These are phyloP conservation scores for Synodontis membranacea DNA, from an alignment of 2,113 vertebrate genomes.

Conservation along the genomic window DNA sequence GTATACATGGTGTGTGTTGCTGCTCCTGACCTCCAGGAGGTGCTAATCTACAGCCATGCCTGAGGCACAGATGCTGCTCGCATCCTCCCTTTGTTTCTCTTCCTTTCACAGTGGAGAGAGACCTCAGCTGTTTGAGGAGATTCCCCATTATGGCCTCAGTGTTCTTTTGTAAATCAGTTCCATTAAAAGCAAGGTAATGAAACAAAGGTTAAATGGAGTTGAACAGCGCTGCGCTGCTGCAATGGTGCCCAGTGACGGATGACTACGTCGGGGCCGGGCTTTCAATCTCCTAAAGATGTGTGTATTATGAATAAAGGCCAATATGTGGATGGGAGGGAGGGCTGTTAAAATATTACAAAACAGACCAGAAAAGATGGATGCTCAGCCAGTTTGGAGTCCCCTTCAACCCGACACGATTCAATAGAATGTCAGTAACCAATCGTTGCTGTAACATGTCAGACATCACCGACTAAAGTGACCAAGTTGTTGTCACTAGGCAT, in stretches of 20 bases:
- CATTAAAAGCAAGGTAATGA: slow-evolving; percentile 79
- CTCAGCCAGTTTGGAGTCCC: neutral
- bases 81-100: slow-evolving; percentile 72
- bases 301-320: slow-evolving; percentile 22
- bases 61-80: slow-evolving; percentile 78
- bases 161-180: slow-evolving; percentile 83
- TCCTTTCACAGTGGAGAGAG: slow-evolving; percentile 71
- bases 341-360: slow-evolving; percentile 11
- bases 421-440: too few species aligned
- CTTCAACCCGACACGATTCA: neutral
- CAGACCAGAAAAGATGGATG: neutral
- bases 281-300: slow-evolving; percentile 32
- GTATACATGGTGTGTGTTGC: neutral
- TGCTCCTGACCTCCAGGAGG: slow-evolving; percentile 68
- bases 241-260: slow-evolving; percentile 59
- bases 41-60: slow-evolving; percentile 42
- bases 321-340: slow-evolving; percentile 2
- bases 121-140: slow-evolving; percentile 82
- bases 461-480: neutral
- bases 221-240: slow-evolving; percentile 65
- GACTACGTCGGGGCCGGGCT: slow-evolving; percentile 40
- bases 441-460: neutral
- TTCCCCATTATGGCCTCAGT: slow-evolving; percentile 81
- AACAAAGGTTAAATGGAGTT: slow-evolving; percentile 79
- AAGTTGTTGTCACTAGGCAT: neutral